Evolutionary conservation across 1,140 invertebrate species (phyloP).

Genomic region (Anoplophora glabripennis): DNA sequence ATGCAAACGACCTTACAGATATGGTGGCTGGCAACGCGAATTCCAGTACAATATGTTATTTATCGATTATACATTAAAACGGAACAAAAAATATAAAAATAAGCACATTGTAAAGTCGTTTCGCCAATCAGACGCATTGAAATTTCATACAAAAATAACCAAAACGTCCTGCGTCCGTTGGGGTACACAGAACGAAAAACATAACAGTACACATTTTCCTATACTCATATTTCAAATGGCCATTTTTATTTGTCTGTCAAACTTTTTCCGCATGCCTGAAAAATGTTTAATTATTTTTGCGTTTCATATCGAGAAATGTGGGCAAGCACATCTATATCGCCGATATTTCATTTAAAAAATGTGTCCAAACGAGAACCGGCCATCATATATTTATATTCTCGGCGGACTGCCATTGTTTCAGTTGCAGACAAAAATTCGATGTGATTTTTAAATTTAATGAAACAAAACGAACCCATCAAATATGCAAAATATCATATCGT

Average conservation of each 20-base stretch:
- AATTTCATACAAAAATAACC: constrained; percentile 41
- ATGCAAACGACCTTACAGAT: constrained; percentile 25
- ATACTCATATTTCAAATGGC: constrained; percentile 50
- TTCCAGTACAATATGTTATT: constrained; percentile 38
- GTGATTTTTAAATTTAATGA: constrained; percentile 50
- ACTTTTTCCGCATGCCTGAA: constrained; percentile 50
- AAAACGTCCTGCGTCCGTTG: constrained; percentile 31
- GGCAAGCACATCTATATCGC: constrained; percentile 43
- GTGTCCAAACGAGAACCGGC: constrained; percentile 44
- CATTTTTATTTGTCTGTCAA: constrained; percentile 52
- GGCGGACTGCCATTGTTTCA: constrained; percentile 43
- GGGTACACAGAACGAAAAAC: constrained; percentile 30
- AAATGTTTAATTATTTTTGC: constrained; percentile 52
- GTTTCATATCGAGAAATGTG: constrained; percentile 47
- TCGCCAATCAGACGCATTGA: constrained; percentile 41
- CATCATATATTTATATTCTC: constrained; percentile 50
- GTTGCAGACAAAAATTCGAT: constrained; percentile 46
- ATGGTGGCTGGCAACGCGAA: constrained; percentile 22
- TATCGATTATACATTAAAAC: constrained; percentile 43
- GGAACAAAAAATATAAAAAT: constrained; percentile 37
- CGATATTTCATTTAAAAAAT: constrained; percentile 51
- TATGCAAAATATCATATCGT: constrained; percentile 42
- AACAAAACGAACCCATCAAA: constrained; percentile 48
- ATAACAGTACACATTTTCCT: constrained; percentile 42
- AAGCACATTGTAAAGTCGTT: constrained; percentile 46